These are phyloP conservation scores for Propithecus deckenii DNA, from an alignment of 2,797 vertebrate genomes.

Conservation along the genomic window DNA sequence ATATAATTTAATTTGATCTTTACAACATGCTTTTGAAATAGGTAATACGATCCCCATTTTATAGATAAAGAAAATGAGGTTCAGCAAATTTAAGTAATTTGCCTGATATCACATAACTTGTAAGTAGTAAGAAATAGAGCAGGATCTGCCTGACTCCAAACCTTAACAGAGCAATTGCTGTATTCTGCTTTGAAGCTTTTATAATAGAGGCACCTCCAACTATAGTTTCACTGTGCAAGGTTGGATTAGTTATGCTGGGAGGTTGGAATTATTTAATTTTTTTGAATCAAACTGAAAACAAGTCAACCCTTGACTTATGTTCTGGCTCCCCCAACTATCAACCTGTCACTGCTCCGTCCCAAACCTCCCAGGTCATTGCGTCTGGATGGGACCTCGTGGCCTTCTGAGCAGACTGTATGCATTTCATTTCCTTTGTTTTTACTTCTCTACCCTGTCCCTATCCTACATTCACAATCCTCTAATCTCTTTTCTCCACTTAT, in stretches of 20 bases:
- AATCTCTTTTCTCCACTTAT: background rate
- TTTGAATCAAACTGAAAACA: background rate
- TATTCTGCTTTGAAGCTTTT: background rate
- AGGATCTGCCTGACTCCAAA: background rate
- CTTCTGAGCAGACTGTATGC: background rate
- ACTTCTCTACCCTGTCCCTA: background rate
- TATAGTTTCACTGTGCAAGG: background rate
- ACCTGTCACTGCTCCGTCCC: background rate
- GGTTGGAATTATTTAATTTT: background rate
- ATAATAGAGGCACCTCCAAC: background rate
- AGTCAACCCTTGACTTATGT: background rate
- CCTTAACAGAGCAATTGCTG: background rate
- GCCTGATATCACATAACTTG: background rate
- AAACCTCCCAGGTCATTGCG: background rate
- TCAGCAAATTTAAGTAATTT: slow-evolving; percentile 10
- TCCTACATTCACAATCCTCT: background rate
- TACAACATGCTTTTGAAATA: background rate
- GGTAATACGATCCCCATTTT: background rate
- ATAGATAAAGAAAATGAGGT: background rate
- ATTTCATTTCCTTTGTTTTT: background rate
- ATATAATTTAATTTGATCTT: background rate
- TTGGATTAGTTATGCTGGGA: background rate
- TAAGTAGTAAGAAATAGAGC: background rate
- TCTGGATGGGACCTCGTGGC: too few species aligned
- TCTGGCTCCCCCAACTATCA: background rate